These are phyloP conservation scores for Macrocentrus cingulum DNA, from an alignment of 1,140 invertebrate species.

Conservation along the genomic window DNA sequence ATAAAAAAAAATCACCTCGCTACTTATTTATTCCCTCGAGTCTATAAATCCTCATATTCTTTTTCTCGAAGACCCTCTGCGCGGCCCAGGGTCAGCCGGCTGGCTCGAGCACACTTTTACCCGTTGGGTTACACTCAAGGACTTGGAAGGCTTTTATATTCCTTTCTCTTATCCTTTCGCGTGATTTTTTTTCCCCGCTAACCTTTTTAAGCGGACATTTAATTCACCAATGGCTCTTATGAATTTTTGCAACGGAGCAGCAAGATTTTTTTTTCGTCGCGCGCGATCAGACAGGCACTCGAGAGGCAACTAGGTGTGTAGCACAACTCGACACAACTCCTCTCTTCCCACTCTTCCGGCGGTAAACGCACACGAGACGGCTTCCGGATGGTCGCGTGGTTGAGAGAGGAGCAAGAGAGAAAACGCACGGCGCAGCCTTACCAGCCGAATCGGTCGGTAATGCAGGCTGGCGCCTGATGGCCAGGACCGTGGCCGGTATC, in stretches of 20 bases:
- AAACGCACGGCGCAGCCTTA: too few relatives aligned
- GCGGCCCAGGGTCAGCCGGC: constrained; percentile 59
- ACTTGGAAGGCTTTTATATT: constrained; percentile 54
- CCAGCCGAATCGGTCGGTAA: too few relatives aligned
- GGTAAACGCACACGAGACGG: constrained; percentile 20
- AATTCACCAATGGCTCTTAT: constrained; percentile 36
- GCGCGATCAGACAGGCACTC: too few relatives aligned
- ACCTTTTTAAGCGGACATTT: constrained; percentile 50
- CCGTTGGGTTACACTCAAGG: constrained; percentile 54
- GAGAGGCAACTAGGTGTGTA: too few relatives aligned
- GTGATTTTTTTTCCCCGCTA: constrained; percentile 37
- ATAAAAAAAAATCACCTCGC: too few relatives aligned
- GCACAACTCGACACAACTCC: too few relatives aligned
- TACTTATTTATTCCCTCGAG: background rate
- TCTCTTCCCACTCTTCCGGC: constrained; percentile 32
- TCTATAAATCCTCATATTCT: too few relatives aligned
- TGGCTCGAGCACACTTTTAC: constrained; percentile 56
- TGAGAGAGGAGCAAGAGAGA: constrained; percentile 21
- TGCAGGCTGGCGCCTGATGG: too few relatives aligned
- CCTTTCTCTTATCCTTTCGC: constrained; percentile 59
- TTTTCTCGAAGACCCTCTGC: too few relatives aligned
- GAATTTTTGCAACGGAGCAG: constrained; percentile 9
- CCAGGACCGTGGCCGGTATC: too few relatives aligned
- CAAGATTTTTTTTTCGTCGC: too few relatives aligned
- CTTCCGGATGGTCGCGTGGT: constrained; percentile 22